A percentile compares a stretch with the other conserved stretches of the same genome.
phyloP scores from a whole-genome alignment of 2,888 invertebrate genomes.

The Nomada flava region DNA sequence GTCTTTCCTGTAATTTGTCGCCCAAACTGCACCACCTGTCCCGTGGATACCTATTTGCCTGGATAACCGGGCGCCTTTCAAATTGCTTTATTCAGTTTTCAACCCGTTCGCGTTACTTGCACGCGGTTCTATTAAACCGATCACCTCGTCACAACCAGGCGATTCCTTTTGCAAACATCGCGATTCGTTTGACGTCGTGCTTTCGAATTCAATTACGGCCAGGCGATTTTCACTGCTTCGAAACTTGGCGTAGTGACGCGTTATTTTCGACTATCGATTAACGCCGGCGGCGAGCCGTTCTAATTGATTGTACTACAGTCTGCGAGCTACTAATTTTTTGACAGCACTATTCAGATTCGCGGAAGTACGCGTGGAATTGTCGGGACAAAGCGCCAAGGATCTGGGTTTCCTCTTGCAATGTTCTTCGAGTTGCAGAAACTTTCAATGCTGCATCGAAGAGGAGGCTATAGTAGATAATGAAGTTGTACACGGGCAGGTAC shows the following conservation, averaged over 20 bases:
- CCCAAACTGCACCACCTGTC: no score
- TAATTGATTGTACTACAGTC: neutral
- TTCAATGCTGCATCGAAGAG: neutral
- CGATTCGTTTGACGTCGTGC: neutral
- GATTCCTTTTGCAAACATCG: neutral
- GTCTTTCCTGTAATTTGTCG: no score
- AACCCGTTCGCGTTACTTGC: neutral
- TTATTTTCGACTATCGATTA: slow-evolving; percentile 53
- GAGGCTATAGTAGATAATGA: neutral
- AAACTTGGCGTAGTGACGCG: slow-evolving; percentile 39
- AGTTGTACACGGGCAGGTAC: neutral
- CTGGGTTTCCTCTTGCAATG: neutral
- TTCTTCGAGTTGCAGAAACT: neutral
- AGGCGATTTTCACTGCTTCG: slow-evolving; percentile 40
- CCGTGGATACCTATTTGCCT: no score
- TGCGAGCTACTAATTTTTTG: neutral
- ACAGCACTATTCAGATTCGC: no score
- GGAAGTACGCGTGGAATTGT: no score
- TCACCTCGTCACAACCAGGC: neutral
- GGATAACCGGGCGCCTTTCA: no score
- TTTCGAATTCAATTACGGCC: slow-evolving; percentile 47
- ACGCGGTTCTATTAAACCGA: neutral
- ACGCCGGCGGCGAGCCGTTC: slow-evolving; percentile 4
- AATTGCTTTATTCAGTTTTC: neutral
- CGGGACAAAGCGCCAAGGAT: neutral